Evolutionary conservation across 2,797 vertebrate genomes (phyloP).

Genomic region (Semotilus atromaculatus): DNA sequence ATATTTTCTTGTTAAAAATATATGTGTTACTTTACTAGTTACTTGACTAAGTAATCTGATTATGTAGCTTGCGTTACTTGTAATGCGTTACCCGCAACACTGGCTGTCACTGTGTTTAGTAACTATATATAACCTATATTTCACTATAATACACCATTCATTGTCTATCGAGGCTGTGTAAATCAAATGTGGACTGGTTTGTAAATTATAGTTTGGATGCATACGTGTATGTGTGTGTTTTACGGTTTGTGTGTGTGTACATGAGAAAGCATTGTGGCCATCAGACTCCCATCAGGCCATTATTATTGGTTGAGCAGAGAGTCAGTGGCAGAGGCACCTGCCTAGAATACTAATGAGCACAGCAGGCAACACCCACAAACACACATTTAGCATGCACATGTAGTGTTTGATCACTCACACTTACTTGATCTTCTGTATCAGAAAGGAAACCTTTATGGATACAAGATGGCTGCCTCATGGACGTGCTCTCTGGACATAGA

Average conservation of each 20-base stretch:
- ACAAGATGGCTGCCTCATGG: conserved; percentile 44
- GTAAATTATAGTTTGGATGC: conserved; percentile 32
- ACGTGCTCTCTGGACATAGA: conserved; percentile 59
- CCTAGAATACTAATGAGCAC: conserved; percentile 80
- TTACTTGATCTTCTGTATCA: conserved; percentile 33
- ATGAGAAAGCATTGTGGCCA: conserved; percentile 74
- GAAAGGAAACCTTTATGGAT: background rate
- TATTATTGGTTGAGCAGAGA: conserved; percentile 82
- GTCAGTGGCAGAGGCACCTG: conserved; percentile 77
- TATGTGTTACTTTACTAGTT: background rate
- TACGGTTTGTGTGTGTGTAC: conserved; percentile 46
- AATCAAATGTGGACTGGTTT: conserved; percentile 42
- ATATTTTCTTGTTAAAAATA: too few species aligned
- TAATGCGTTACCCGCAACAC: background rate
- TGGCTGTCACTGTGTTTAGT: background rate
- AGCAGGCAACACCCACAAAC: conserved; percentile 67
- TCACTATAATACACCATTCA: background rate
- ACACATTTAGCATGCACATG: conserved; percentile 45
- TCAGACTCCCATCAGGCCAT: conserved; percentile 84
- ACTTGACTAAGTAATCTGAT: background rate
- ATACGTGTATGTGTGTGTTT: conserved; percentile 53
- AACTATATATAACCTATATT: background rate
- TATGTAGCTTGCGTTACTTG: background rate
- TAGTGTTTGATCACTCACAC: conserved; percentile 18
- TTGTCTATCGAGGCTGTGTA: background rate